Base-by-base conservation (phyloP, 2,113 vertebrate genomes). In the Xenopus borealis region DNA sequence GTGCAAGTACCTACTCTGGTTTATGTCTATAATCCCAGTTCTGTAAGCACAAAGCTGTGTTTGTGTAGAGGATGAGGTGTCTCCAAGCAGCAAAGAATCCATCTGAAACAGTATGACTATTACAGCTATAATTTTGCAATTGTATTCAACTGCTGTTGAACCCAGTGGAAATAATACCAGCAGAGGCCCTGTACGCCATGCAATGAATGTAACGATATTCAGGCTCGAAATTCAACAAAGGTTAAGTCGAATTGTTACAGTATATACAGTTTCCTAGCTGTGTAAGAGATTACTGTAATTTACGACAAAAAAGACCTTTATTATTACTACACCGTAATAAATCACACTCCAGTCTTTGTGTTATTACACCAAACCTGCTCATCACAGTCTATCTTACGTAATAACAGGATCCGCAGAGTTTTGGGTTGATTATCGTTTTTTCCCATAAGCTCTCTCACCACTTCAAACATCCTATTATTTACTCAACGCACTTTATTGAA, bases 11-110 rank as follows among this genome's bases (percentile, higher is more conserved):
- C 33, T 40, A 1, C 20, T 20, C 5, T 11, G 1, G 58, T 16
- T 20, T 23, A 23, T 61, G 19, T 2, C 11, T 6, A 27, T 27
- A 23, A 61, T 6, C 58, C 27, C 16, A 23, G 20, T 23, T 61
- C 19, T 14, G 19, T 23, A 0, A 20, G 19, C 11, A 23, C 20
- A 23, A 27, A 18, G 16, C 13, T 23, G 16, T 14, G 30, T 45
- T 73, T 73, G 63, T 66, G 45, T 76, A n/a, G 17, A 62, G 61
- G 74, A 67, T 30, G 74, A 18, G 50, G 46, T 64, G 74, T 77
- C 20, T 55, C 74, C 45, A 77, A 44, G 74, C 74, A 77, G 59
- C 74, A 30, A 20, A n/a, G 8, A 17, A 20, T 68, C 12, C 69
- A 17, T 69, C 53, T 59, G 45, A 44, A 16, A 44, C 69, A 53